phyloP scores from a whole-genome alignment of 1,140 invertebrate species.

The Euglossa dilemma region DNA sequence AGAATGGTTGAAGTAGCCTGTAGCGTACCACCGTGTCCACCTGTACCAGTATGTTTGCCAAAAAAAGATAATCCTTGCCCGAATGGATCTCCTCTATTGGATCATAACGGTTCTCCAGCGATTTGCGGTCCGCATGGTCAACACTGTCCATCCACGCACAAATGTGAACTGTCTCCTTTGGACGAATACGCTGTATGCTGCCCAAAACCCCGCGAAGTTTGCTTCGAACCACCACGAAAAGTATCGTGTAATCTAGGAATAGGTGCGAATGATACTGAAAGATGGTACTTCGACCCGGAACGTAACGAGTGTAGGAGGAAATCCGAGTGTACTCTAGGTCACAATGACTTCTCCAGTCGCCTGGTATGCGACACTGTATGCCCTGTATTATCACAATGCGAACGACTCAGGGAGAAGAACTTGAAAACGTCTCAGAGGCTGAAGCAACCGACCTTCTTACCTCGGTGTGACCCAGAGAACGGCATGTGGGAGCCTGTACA shows the following conservation, averaged over 20 bases:
- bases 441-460: slow-evolving; percentile 87
- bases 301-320: slow-evolving; percentile 89
- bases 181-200: slow-evolving; percentile 92
- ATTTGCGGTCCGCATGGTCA: slow-evolving; percentile 89
- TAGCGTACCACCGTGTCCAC: slow-evolving; percentile 86
- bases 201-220: slow-evolving; percentile 92
- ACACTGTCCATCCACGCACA: slow-evolving; percentile 91
- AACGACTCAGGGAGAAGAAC: slow-evolving; percentile 90
- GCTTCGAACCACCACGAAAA: slow-evolving; percentile 85
- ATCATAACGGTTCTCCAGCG: slow-evolving; percentile 83
- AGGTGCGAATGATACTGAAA: slow-evolving; percentile 81
- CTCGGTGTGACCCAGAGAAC: slow-evolving; percentile 87
- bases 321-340: slow-evolving; percentile 90
- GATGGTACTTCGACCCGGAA: slow-evolving; percentile 90
- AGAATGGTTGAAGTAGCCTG: slow-evolving; percentile 84
- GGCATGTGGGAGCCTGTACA: slow-evolving; percentile 92
- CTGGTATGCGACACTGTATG: slow-evolving; percentile 92
- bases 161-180: slow-evolving; percentile 91
- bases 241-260: slow-evolving; percentile 66
- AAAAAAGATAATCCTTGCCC: slow-evolving; percentile 89
- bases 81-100: slow-evolving; percentile 85
- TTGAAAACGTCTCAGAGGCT: slow-evolving; percentile 86
- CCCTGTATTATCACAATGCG: slow-evolving; percentile 91
- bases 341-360: slow-evolving; percentile 94
- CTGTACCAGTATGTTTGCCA: slow-evolving; percentile 90